Percentiles rank a stretch among this genome's conserved stretches.
Conservation (phyloP, 2,113 vertebrate species). For the Colossoma macropomum region DNA sequence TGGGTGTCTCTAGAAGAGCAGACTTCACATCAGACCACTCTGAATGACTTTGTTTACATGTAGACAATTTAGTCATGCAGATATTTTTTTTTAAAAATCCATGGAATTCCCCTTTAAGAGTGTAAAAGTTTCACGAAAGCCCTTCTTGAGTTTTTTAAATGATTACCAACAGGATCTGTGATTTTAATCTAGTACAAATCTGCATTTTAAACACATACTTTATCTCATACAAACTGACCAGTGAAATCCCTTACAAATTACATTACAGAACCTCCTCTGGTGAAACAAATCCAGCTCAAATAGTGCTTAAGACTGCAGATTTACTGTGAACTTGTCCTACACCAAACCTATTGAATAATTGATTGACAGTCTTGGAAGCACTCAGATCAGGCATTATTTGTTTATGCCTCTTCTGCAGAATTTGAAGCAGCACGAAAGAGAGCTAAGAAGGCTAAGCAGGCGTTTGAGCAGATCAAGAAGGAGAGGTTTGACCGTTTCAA, state of each 20-base stretch:
- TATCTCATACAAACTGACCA: background rate
- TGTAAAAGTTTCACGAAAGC: too few species aligned
- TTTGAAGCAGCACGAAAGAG: constrained; percentile 91
- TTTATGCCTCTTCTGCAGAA: constrained; percentile 65
- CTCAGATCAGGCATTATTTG: background rate
- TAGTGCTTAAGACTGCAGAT: background rate
- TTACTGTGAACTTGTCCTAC: background rate
- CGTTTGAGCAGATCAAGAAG: constrained; percentile 93
- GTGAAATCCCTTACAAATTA: background rate
- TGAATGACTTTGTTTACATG: too few species aligned
- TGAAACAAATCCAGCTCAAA: background rate
- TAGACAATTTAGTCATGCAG: too few species aligned
- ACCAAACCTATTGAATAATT: background rate
- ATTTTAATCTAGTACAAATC: background rate
- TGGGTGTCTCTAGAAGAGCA: too few species aligned
- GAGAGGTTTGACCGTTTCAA: constrained; percentile 90
- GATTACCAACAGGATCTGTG: background rate
- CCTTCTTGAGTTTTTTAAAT: background rate
- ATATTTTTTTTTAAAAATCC: too few species aligned
- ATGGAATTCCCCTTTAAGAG: too few species aligned
- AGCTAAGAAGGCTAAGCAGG: constrained; percentile 92
- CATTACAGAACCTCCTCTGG: background rate
- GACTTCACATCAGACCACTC: too few species aligned
- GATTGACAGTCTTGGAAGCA: background rate
- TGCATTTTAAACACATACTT: background rate